These are phyloP conservation scores for Ophiothrix spiculata DNA, from an alignment of 35 echinoderm and acorn worm species.

Conservation along the genomic window DNA sequence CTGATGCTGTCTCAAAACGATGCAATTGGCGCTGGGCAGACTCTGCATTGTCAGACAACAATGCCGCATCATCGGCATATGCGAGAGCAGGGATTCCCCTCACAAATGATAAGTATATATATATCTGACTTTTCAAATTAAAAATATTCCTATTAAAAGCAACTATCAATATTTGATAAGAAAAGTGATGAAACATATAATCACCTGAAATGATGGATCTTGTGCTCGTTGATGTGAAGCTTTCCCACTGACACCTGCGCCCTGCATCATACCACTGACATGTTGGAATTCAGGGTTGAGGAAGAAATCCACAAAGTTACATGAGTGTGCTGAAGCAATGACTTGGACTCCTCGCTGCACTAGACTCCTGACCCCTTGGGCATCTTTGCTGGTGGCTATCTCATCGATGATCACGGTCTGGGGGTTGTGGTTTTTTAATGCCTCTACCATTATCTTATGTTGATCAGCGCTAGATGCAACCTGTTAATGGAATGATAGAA, in stretches of 20 bases:
- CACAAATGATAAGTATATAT: no score
- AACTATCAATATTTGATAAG: neutral
- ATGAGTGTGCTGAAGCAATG: conserved; percentile 20
- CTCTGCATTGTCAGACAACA: no score
- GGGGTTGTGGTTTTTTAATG: conserved; percentile 63
- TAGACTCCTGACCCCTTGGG: neutral
- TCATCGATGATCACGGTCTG: conserved; percentile 65
- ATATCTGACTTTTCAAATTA: neutral
- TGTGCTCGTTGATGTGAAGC: neutral
- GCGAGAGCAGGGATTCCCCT: no score
- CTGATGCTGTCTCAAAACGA: no score
- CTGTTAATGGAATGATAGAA: no score
- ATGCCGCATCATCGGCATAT: no score
- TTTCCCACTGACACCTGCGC: neutral
- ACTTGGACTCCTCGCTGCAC: conserved; percentile 43
- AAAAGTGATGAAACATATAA: neutral
- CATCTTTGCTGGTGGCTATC: conserved; percentile 40
- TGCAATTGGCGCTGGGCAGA: no score
- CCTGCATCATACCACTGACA: conserved; percentile 11
- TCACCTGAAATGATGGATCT: conserved; percentile 24
- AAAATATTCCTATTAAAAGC: neutral
- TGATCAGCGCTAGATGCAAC: conserved; percentile 25
- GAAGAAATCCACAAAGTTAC: conserved; percentile 24
- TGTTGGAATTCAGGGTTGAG: conserved; percentile 21
- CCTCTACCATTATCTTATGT: conserved; percentile 55